Conservation (phyloP, 2,113 vertebrate genomes). For the Chiloscyllium plagiosum region DNA sequence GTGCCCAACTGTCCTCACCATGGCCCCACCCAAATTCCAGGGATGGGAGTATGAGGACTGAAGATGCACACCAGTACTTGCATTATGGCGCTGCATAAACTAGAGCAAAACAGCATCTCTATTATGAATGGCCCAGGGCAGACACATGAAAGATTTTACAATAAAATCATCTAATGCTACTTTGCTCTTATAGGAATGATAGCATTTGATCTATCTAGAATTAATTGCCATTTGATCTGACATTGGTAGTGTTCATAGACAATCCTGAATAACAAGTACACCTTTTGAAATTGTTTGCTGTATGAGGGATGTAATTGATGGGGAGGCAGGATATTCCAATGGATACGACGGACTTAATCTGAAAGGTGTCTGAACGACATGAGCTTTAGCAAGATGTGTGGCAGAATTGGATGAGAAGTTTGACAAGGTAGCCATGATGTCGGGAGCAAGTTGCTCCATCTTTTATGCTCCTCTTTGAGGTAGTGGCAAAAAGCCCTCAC, state of each 20-base stretch:
- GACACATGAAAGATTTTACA: not conserved
- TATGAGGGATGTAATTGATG: not conserved
- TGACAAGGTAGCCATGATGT: no score
- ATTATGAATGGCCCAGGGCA: not conserved
- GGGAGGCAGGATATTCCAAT: not conserved
- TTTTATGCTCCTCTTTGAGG: no score
- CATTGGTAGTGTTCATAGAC: not conserved
- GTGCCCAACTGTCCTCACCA: not conserved
- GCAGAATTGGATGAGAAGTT: no score
- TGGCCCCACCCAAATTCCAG: not conserved
- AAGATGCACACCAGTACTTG: not conserved
- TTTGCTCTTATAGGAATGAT: not conserved
- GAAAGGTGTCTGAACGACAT: no score
- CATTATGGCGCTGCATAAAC: not conserved
- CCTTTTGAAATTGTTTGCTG: not conserved
- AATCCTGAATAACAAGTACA: not conserved
- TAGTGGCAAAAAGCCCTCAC: no score
- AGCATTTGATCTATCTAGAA: not conserved
- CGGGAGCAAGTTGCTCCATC: no score
- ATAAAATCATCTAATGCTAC: not conserved
- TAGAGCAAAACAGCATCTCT: not conserved
- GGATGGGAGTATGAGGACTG: not conserved
- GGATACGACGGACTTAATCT: no score
- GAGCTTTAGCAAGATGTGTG: no score
- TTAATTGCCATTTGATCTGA: not conserved